Conservation (phyloP, 2,113 vertebrate species). For the Bubalus kerabau region DNA sequence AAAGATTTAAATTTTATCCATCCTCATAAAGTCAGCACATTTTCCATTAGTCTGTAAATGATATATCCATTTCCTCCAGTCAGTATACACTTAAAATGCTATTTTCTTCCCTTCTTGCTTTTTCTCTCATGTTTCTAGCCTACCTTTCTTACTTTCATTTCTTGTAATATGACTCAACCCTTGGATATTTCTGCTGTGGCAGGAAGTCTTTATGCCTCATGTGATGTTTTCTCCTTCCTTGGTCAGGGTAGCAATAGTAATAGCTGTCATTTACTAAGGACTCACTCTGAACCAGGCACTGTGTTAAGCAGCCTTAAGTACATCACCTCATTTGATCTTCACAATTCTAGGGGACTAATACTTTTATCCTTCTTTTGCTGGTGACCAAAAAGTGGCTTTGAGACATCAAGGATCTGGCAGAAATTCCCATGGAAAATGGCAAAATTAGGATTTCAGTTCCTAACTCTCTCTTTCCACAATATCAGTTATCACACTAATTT, state of each 20-base stretch:
- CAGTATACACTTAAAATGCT: neutral
- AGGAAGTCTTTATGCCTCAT: neutral
- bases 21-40: neutral
- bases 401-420: neutral
- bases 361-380: neutral
- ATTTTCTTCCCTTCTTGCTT: neutral
- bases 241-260: neutral
- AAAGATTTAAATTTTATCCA: neutral
- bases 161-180: neutral
- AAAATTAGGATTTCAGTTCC: neutral
- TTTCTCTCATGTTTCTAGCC: neutral
- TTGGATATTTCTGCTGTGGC: neutral
- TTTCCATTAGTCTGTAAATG: neutral
- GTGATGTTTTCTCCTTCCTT: neutral
- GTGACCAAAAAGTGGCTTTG: neutral
- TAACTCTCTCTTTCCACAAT: neutral
- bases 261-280: neutral
- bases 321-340: neutral
- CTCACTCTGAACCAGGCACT: neutral
- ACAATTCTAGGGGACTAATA: neutral
- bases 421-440: neutral
- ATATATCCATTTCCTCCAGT: neutral
- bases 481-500: neutral
- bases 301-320: neutral
- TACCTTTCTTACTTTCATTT: neutral